Base-by-base conservation (phyloP, 1,140 invertebrate genomes). In the Anthonomus grandis region DNA sequence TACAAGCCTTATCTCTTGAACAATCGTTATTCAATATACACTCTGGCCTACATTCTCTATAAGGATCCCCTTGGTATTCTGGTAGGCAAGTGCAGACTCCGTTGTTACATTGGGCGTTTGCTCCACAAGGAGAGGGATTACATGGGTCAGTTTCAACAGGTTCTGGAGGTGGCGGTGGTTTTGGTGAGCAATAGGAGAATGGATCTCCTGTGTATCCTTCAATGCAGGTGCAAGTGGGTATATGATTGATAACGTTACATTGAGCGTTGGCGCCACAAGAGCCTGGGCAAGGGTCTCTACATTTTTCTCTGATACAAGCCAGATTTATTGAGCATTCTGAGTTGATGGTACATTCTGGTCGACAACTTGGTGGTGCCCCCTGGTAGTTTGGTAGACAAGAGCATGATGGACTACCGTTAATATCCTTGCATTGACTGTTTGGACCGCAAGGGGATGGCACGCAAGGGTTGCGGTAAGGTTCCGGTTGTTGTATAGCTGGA, bases 141-240 rank as follows among this genome's bases (percentile, higher is more conserved):
- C 87, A 89, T 5, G 81, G 82, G 64, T 86, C 78, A 31, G 69
- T 48, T 6, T 64, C 67, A 53, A 65, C 63, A 50, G 69, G 66
- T 59, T 73, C 70, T 39, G 62, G 27, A 37, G 63, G 39, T 50
- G 24, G 18, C 15, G 18, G 64, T 50, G 76, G 77, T 74, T 79
- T 79, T 25, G 74, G 62, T 65, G 76, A 80, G 67, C 86, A 90
- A 59, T 79, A 81, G 37, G 77, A 79, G 70, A 88, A 87, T 3
- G 87, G 86, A 77, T 90, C 86, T 12, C 87, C 87, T 2, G 79
- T 83, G 64, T 82, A 89, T 19, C 82, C 84, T 44, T 75, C 70
- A 19, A 81, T 76, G 64, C 87, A 90, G 39, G 77, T 79, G 71
- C 87, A 90, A 46, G 82, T 75, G 3, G 86, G 81, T 25, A 79